Evolutionary conservation across 2,113 vertebrate species (phyloP).

Genomic region (Peromyscus polionotus): DNA sequence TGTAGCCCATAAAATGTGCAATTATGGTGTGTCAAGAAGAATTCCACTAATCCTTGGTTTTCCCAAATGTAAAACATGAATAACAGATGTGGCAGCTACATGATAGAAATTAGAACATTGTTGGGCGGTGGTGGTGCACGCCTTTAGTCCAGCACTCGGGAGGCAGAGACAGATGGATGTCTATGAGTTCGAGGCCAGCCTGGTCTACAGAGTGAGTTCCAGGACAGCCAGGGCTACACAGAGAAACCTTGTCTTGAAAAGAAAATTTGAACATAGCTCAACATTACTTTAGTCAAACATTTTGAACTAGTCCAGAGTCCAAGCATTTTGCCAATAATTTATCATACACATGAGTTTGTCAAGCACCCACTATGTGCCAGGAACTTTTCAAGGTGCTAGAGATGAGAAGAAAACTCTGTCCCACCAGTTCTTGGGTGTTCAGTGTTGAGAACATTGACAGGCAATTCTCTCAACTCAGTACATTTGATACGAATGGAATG

Average conservation of each 20-base stretch:
- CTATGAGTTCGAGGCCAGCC: not conserved
- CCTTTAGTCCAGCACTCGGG: not conserved
- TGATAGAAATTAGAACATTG: not conserved
- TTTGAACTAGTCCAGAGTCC: not conserved
- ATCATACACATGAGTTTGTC: not conserved
- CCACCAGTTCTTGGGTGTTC: not conserved
- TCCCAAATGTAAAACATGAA: not conserved
- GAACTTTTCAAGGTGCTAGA: not conserved
- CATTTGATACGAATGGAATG: not conserved
- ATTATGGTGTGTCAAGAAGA: not conserved
- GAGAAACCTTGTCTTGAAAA: not conserved
- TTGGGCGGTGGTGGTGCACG: not conserved
- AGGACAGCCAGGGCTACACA: not conserved
- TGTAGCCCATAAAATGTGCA: not conserved
- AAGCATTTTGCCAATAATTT: not conserved
- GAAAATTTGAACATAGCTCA: not conserved
- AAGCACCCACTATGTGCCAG: not conserved
- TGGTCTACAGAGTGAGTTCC: not conserved
- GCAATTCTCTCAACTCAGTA: not conserved
- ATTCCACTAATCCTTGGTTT: not conserved
- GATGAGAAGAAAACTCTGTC: not conserved
- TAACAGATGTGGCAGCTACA: not conserved
- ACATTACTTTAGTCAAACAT: not conserved
- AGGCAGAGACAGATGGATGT: not conserved
- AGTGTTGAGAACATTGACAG: constrained; percentile 23